Conservation (phyloP, 2,888 invertebrate genomes). For the Schrankia costaestrigalis region DNA sequence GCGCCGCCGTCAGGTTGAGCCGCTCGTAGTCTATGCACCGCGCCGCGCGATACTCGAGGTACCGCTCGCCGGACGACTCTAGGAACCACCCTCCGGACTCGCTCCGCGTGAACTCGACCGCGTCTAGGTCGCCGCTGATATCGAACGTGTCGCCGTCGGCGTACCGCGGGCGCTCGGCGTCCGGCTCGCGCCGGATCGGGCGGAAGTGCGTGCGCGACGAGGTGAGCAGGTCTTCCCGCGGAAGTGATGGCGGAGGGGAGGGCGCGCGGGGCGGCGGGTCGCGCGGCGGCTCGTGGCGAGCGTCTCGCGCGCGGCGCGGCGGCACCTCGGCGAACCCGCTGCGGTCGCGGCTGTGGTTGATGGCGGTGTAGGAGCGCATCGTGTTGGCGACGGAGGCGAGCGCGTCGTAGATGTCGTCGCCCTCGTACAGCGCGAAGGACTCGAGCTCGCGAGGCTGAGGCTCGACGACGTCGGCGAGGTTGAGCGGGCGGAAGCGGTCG, state of each 20-base stretch:
- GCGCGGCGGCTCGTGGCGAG: conserved; percentile 71
- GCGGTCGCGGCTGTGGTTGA: conserved; percentile 82
- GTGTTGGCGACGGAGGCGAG: conserved; percentile 59
- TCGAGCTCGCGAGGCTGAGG: conserved; percentile 42
- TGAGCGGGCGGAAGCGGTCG: conserved; percentile 40
- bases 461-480: conserved; percentile 42
- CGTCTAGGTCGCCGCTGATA: conserved; percentile 82
- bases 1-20: conserved; percentile 55
- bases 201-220: conserved; percentile 25
- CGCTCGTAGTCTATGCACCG: conserved; percentile 65
- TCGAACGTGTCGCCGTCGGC: conserved; percentile 88
- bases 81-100: conserved; percentile 83
- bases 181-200: conserved; percentile 81
- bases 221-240: conserved; percentile 28
- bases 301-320: conserved; percentile 79
- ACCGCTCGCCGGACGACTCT: conserved; percentile 73
- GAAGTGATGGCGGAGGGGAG: conserved; percentile 54
- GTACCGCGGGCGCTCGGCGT: conserved; percentile 60
- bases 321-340: conserved; percentile 83
- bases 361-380: conserved; percentile 76
- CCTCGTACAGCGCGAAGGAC: conserved; percentile 60
- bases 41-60: conserved; percentile 74
- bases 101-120: conserved; percentile 84
- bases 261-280: conserved; percentile 74
- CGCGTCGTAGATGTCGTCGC: conserved; percentile 63